Evolutionary conservation across 2,797 vertebrate species (phyloP).

Genomic region (Phoxinus dragarum): DNA sequence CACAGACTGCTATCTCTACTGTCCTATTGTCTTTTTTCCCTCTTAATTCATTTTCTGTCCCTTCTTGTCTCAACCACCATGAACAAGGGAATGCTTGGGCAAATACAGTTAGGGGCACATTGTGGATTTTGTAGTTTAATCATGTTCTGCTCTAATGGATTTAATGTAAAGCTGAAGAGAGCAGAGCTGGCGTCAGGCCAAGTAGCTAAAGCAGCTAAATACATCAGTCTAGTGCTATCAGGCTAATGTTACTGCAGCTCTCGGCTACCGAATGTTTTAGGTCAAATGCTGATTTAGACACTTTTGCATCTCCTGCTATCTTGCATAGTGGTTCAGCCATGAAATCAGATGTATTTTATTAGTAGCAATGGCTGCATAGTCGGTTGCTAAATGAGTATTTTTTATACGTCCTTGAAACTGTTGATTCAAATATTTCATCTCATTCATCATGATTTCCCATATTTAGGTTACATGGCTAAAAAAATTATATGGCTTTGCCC

Average conservation of each 20-base stretch:
- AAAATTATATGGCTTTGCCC: neutral
- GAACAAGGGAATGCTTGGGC: constrained; percentile 15
- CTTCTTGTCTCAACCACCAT: constrained; percentile 14
- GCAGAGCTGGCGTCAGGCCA: constrained; percentile 45
- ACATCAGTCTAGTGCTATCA: constrained; percentile 18
- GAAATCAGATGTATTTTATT: constrained; percentile 1
- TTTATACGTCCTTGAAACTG: neutral
- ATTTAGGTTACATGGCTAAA: neutral
- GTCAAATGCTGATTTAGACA: constrained; percentile 20
- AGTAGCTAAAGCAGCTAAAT: constrained; percentile 30
- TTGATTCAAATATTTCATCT: neutral
- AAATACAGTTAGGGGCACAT: constrained; percentile 5
- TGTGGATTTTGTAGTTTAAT: constrained; percentile 55
- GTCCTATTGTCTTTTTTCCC: neutral
- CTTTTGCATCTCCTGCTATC: neutral
- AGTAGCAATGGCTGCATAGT: neutral
- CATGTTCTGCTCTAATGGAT: constrained; percentile 52
- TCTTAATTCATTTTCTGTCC: constrained; percentile 17
- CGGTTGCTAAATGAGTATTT: neutral
- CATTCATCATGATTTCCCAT: neutral
- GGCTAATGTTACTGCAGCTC: constrained; percentile 18
- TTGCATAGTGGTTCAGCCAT: neutral
- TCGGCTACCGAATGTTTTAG: neutral
- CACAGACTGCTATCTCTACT: neutral
- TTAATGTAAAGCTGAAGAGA: constrained; percentile 39